Base-by-base conservation (phyloP, 2,113 vertebrate species). In the Dromaius novaehollandiae region DNA sequence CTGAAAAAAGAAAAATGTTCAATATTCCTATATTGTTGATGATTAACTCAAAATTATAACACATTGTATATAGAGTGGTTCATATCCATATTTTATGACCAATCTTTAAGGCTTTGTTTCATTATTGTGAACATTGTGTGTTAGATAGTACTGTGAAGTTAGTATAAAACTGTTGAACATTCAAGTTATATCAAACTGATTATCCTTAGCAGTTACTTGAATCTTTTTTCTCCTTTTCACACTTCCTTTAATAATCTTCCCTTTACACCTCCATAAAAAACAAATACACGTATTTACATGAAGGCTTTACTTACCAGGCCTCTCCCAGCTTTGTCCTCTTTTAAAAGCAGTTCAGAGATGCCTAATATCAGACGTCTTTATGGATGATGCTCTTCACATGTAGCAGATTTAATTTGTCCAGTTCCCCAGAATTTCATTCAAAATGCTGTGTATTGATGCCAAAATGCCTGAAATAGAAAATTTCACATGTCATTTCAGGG, bases 391-490 rank as follows among this genome's bases (percentile, higher is more conserved):
- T 92, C 83, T 96, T 92, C 83, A 87, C 15, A n/a, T 76, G 42
- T 55, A 88, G n/a, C n/a, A n/a, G 22, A 90, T 42, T 73, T 8
- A 86, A 78, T 75, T 55, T 93, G 42, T 84, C 80, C 80, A 84
- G 55, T 44, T 88, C 46, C 65, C 69, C 32, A 92, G 76, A 76
- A 92, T 70, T 68, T 88, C 51, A 87, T 71, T 94, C 64, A 90
- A 86, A 92, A 92, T 87, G 70, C 65, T 93, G 92, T 42, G 71
- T 44, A 84, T 6, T 81, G 71, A 42, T 89, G 83, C 48, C 74
- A 94, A 92, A 93, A 96, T 58, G 56, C 81, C 96, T 92, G 92
- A 89, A 97, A 97, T 36, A 95, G 53, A 93, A 92, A 95, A 92
- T 87, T 78, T 38, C 53, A 82, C 36, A 76, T 79, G 28, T 86